phyloP scores from a whole-genome alignment of 53 echinoderm and acorn worm species.

The Echinometra lucunter region DNA sequence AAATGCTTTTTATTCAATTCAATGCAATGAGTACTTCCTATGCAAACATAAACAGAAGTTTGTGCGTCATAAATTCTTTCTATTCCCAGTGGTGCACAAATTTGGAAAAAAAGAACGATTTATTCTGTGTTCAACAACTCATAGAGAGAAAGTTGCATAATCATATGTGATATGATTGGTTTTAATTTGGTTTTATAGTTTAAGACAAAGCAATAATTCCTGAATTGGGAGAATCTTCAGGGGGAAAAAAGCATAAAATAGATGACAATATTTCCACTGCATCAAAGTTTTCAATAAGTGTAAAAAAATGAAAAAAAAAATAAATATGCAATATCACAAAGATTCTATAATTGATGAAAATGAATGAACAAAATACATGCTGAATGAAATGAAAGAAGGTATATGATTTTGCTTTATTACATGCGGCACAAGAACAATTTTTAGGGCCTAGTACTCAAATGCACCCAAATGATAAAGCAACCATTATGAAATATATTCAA shows the following conservation, averaged over 20 bases:
- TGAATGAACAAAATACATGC: neutral
- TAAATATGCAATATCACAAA: neutral
- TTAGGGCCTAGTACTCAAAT: neutral
- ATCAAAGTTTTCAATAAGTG: neutral
- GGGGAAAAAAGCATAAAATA: neutral
- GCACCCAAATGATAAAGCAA: neutral
- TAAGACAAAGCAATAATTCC: neutral
- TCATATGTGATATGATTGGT: too few species aligned
- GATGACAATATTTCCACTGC: neutral
- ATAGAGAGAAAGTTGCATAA: too few species aligned
- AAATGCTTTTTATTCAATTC: too few species aligned
- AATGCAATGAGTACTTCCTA: too few species aligned
- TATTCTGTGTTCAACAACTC: too few species aligned
- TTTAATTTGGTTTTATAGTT: too few species aligned
- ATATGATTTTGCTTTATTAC: conserved; percentile 1
- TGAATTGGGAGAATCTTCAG: neutral
- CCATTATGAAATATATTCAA: neutral
- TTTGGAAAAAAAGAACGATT: too few species aligned
- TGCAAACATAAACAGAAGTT: too few species aligned
- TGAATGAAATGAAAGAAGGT: neutral
- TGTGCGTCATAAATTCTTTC: too few species aligned
- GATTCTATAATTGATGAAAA: neutral
- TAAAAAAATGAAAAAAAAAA: neutral
- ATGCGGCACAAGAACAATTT: neutral
- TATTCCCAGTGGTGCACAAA: too few species aligned